Conservation (phyloP, 1,140 invertebrate species). For the Lasaia peninsularis region DNA sequence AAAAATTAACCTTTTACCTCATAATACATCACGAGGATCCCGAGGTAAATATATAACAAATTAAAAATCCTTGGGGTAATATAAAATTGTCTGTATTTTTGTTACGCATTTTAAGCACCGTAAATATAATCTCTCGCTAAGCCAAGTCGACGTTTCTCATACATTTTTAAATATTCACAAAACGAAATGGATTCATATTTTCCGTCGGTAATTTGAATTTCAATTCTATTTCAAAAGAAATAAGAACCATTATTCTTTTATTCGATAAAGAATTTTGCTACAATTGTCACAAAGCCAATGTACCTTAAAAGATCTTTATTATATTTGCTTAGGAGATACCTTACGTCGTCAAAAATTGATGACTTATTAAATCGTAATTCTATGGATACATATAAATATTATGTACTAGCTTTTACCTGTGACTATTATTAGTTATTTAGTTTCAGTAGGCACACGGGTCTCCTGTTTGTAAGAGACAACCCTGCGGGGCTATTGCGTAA, state of each 20-base stretch:
- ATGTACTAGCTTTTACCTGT: too few species aligned
- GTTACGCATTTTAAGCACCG: conserved; percentile 1
- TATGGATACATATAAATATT: too few species aligned
- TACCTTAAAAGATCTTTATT: not conserved
- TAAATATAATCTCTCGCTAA: conserved; percentile 7
- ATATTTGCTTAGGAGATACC: not conserved
- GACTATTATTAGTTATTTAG: too few species aligned
- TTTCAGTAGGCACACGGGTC: too few species aligned
- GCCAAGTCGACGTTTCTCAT: conserved; percentile 1
- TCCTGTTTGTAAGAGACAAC: too few species aligned
- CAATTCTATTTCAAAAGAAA: not conserved
- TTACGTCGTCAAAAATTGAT: too few species aligned
- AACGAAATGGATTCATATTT: conserved; percentile 5
- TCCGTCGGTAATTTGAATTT: conserved; percentile 2
- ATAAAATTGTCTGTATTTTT: conserved; percentile 7
- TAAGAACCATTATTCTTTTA: not conserved
- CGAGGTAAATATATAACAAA: not conserved
- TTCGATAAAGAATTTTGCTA: not conserved
- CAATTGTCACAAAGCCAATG: not conserved
- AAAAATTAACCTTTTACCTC: not conserved
- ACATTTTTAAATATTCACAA: conserved; percentile 20
- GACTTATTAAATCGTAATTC: too few species aligned
- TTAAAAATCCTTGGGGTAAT: conserved; percentile 4
- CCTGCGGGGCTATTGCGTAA: too few species aligned
- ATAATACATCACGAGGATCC: not conserved